These are phyloP conservation scores for Cochlearius cochlearius DNA, from an alignment of 2,113 vertebrate species.

Conservation along the genomic window DNA sequence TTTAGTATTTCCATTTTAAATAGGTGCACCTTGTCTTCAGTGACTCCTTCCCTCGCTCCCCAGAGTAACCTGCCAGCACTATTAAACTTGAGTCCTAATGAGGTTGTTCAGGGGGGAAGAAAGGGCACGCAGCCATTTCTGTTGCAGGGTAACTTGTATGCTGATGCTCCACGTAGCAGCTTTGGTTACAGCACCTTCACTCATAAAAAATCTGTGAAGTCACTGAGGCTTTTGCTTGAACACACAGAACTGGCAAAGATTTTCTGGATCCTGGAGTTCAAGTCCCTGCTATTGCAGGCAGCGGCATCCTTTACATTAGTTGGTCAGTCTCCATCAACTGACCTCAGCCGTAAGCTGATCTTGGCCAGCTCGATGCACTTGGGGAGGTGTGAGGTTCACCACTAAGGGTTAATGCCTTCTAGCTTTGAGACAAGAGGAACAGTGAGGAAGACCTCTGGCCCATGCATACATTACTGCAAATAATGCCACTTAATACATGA, in stretches of 20 bases:
- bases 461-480: not conserved
- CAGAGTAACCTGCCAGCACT: not conserved
- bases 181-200: not conserved
- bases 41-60: not conserved
- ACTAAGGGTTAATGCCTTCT: not conserved
- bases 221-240: not conserved
- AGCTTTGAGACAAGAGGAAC: not conserved
- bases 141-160: not conserved
- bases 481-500: not conserved
- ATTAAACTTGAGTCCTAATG: not conserved
- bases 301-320: fast-evolving
- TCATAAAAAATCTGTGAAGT: not conserved
- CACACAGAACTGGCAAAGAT: not conserved
- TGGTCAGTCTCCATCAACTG: not conserved
- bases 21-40: not conserved
- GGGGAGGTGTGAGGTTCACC: not conserved
- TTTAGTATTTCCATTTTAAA: not conserved
- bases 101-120: not conserved
- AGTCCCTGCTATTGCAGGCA: not conserved
- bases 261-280: not conserved
- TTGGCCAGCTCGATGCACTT: not conserved
- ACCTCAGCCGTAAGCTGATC: not conserved
- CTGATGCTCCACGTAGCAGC: not conserved
- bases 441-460: not conserved
- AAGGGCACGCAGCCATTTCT: not conserved